These are phyloP conservation scores for Lycophotia porphyrea DNA, from an alignment of 2,888 invertebrate genomes.

Conservation along the genomic window DNA sequence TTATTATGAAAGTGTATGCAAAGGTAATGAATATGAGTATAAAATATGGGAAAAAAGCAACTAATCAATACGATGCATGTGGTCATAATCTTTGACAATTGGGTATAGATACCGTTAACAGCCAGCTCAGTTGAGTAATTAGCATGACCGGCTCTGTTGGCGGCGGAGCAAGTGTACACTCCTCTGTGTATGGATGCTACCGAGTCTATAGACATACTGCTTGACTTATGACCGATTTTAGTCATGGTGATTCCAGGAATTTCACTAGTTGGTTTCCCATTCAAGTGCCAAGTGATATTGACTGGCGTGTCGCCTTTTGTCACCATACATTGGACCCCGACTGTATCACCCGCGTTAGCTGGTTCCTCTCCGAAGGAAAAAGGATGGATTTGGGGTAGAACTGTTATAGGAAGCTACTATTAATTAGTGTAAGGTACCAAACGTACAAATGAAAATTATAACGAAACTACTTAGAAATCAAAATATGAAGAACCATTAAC, in stretches of 20 bases:
- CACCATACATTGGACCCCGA: constrained; percentile 94
- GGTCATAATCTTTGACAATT: constrained; percentile 50
- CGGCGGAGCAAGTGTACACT: constrained; percentile 93
- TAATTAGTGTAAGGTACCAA: constrained; percentile 53
- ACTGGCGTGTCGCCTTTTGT: constrained; percentile 95
- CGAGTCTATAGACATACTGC: constrained; percentile 93
- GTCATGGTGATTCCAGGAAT: constrained; percentile 90
- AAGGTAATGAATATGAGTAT: constrained; percentile 35
- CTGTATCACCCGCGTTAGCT: constrained; percentile 94
- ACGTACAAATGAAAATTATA: constrained; percentile 55
- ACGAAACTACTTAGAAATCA: constrained; percentile 67
- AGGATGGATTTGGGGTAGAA: constrained; percentile 94
- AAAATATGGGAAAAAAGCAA: constrained; percentile 54
- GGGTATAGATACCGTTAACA: constrained; percentile 92
- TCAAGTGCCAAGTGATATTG: constrained; percentile 94
- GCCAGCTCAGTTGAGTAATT: constrained; percentile 92
- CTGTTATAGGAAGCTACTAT: constrained; percentile 81
- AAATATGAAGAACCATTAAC: constrained; percentile 92
- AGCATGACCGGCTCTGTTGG: constrained; percentile 92
- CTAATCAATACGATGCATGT: constrained; percentile 46
- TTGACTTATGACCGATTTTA: constrained; percentile 91
- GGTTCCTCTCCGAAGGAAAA: constrained; percentile 94
- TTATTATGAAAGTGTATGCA: neutral
- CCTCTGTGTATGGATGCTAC: constrained; percentile 94
- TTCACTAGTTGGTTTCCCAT: constrained; percentile 90